phyloP scores from a whole-genome alignment of 2,113 vertebrate genomes.

The Perca schrenkii region DNA sequence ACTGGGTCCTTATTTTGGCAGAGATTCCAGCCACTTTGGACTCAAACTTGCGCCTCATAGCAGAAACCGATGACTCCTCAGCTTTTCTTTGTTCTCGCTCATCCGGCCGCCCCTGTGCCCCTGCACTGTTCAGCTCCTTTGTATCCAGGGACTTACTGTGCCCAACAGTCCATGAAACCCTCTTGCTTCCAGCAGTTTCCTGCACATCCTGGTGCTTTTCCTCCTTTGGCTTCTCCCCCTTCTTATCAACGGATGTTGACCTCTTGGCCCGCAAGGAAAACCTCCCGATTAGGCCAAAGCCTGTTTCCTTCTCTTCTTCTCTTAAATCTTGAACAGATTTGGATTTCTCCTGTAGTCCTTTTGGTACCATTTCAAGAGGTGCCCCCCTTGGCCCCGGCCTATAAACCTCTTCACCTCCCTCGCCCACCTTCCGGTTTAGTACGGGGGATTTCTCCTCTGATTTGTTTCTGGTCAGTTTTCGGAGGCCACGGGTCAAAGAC shows the following conservation, averaged over 20 bases:
- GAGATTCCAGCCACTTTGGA: conserved; percentile 90
- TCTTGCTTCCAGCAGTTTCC: conserved; percentile 66
- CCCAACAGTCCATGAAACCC: conserved; percentile 86
- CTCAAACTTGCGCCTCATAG: conserved; percentile 89
- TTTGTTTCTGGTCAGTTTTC: conserved; percentile 90
- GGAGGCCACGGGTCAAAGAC: conserved; percentile 89
- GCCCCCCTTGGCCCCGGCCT: conserved; percentile 88
- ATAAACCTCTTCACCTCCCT: conserved; percentile 91
- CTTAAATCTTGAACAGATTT: conserved; percentile 93
- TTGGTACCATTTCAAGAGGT: conserved; percentile 88
- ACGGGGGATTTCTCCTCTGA: conserved; percentile 89
- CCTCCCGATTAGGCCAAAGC: conserved; percentile 87
- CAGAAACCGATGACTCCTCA: conserved; percentile 86
- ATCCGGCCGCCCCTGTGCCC: conserved; percentile 30
- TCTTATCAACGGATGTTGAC: conserved; percentile 80
- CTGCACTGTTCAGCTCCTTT: conserved; percentile 51
- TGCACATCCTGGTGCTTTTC: conserved; percentile 72
- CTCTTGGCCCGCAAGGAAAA: conserved; percentile 88
- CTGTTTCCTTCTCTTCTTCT: conserved; percentile 84
- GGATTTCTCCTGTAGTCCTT: conserved; percentile 84
- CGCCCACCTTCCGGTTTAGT: conserved; percentile 65
- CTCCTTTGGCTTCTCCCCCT: conserved; percentile 74
- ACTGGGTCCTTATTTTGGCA: conserved; percentile 86
- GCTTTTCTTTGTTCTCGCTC: conserved; percentile 61
- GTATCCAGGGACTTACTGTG: conserved; percentile 84